Evolutionary conservation across 2,797 vertebrate genomes (phyloP), one percentile per base, ranked within the genome.

Genomic region (Phaenicophaeus curvirostris): DNA sequence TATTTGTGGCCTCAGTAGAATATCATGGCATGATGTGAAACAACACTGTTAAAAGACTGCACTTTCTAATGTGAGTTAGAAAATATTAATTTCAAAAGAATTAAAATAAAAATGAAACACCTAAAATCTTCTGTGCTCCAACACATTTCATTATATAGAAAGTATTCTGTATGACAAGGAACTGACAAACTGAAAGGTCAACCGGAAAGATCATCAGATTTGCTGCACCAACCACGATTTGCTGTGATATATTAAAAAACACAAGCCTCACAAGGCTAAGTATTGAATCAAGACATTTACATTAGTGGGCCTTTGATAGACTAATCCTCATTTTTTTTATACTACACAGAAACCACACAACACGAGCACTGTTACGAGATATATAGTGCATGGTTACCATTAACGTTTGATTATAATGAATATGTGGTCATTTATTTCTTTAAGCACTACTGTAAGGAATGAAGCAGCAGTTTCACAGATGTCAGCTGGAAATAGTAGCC

Each of bases 341-440:
- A n/a, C 51, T 65, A 80, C 54, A 63, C 25, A 85, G 78, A 89
- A 95, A 81, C 23, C 55, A 67, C 76, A 78, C 76, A 94, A 89
- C 91, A 94, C 55, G 79, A 94, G 50, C 82, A 89, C 72, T 48
- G 50, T 69, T 95, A 75, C 37, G 93, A 86, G 85, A 93, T 84
- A 65, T 69, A 96, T 73, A 90, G 92, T 85, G 93, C 88, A 95
- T 41, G 85, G 87, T 85, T 90, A 86, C 67, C 83, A 94, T 94
- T 94, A 96, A 84, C 82, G 74, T 71, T 88, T 53, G 3, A 82
- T 93, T 94, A 90, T 89, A 91, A 94, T 65, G 79, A 96, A 93
- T 86, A 86, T 27, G 88, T 88, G 59, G 44, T 86, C 95, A 88
- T 94, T 91, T 86, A 79, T 96, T 97, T 92, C 71, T 93, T 66